Percentiles rank a stretch among this genome's conserved stretches.
phyloP scores from a whole-genome alignment of 2,113 vertebrate species.

The Cinclus cinclus region DNA sequence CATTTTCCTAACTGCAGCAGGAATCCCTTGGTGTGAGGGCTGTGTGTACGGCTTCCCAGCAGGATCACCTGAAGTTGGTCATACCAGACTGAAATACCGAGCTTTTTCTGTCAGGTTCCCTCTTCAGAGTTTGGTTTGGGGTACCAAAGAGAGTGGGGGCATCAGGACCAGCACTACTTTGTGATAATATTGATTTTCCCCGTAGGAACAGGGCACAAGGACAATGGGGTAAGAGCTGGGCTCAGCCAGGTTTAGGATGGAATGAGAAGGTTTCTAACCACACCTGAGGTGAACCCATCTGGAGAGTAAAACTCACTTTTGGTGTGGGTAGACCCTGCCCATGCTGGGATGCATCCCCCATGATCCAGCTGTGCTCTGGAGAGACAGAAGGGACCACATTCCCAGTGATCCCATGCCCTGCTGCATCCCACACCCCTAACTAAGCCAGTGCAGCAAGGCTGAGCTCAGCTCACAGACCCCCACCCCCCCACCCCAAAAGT shows the following conservation, averaged over 20 bases:
- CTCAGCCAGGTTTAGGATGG: fast-evolving
- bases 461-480: not conserved
- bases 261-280: not conserved
- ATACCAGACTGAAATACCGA: not conserved
- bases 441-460: not conserved
- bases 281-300: not conserved
- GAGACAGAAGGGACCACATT: no score
- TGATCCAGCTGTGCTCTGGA: fast-evolving
- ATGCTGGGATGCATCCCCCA: not conserved
- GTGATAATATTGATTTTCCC: fast-evolving
- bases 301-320: not conserved
- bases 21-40: not conserved
- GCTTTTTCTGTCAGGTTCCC: not conserved
- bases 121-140: not conserved
- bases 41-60: not conserved
- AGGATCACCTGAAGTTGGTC: not conserved
- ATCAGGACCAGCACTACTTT: not conserved
- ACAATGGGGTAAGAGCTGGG: not conserved
- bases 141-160: not conserved
- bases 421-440: not conserved
- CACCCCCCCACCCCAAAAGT: no score
- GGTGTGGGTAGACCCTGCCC: not conserved
- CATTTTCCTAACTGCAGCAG: not conserved
- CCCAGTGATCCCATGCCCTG: not conserved
- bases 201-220: not conserved